These are phyloP conservation scores for Tetragonisca angustula DNA, from an alignment of 2,888 invertebrate species.

Conservation along the genomic window DNA sequence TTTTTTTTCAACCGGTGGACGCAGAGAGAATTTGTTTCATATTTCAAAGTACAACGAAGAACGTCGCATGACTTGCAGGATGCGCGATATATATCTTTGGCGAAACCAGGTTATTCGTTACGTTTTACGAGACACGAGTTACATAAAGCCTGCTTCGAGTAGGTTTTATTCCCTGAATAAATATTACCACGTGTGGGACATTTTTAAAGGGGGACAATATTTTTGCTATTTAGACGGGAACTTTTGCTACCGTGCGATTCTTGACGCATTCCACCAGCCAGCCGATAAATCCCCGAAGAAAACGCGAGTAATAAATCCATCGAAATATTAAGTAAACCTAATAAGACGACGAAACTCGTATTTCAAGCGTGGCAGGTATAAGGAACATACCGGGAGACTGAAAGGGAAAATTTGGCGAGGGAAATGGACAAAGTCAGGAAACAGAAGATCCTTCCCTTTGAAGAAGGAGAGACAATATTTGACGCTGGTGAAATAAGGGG, in stretches of 20 bases:
- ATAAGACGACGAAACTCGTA: not conserved
- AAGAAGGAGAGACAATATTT: slow-evolving; percentile 7
- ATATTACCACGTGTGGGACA: not conserved
- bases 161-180: not conserved
- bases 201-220: too few relatives aligned
- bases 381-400: not conserved
- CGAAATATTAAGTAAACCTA: not conserved
- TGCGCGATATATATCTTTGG: slow-evolving; percentile 1
- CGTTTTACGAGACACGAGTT: not conserved
- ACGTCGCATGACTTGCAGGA: not conserved
- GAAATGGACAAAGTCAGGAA: not conserved
- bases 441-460: not conserved
- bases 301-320: not conserved
- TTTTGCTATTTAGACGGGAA: not conserved
- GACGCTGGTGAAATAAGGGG: slow-evolving; percentile 10
- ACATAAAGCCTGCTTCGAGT: not conserved
- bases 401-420: slow-evolving; percentile 7
- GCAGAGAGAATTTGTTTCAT: not conserved
- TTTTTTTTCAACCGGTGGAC: not conserved
- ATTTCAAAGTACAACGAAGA: not conserved
- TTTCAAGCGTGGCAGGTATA: not conserved
- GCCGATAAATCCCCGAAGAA: not conserved
- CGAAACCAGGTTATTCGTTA: not conserved
- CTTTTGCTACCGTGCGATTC: not conserved
- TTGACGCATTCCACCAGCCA: not conserved